phyloP scores from a whole-genome alignment of 2,797 vertebrate species.

The Periparus ater region DNA sequence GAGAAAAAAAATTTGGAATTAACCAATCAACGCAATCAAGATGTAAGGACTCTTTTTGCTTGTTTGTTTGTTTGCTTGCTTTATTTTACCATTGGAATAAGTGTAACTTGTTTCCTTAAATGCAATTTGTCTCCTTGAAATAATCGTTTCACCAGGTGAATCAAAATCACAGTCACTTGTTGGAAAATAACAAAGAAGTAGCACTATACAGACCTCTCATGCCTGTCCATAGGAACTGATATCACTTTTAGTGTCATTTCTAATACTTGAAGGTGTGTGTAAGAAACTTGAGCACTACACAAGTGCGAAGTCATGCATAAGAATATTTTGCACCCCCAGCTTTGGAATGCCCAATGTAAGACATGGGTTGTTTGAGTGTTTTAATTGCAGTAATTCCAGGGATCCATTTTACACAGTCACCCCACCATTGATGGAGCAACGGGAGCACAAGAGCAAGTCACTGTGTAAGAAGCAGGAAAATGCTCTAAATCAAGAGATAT shows the following conservation, averaged over 20 bases:
- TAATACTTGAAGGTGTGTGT: background rate
- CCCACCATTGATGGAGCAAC: background rate
- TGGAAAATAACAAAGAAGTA: background rate
- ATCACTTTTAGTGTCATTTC: background rate
- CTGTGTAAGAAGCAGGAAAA: background rate
- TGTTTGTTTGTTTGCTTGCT: background rate
- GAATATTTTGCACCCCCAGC: background rate
- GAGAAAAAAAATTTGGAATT: slow-evolving; percentile 83
- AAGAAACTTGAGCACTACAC: background rate
- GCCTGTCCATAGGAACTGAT: background rate
- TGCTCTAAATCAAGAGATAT: background rate
- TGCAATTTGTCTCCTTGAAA: background rate
- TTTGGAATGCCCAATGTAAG: background rate
- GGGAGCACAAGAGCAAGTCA: background rate
- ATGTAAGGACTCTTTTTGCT: slow-evolving; percentile 73
- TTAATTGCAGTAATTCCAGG: background rate
- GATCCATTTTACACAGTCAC: background rate
- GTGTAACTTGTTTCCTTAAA: background rate
- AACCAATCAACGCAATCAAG: slow-evolving; percentile 75
- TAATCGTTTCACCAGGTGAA: background rate
- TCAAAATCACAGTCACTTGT: background rate
- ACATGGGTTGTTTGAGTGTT: background rate
- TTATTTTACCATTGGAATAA: background rate
- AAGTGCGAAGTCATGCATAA: background rate
- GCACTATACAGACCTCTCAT: background rate